These are phyloP conservation scores for Polylopha cassiicola DNA, from an alignment of 2,888 invertebrate genomes.

Conservation along the genomic window DNA sequence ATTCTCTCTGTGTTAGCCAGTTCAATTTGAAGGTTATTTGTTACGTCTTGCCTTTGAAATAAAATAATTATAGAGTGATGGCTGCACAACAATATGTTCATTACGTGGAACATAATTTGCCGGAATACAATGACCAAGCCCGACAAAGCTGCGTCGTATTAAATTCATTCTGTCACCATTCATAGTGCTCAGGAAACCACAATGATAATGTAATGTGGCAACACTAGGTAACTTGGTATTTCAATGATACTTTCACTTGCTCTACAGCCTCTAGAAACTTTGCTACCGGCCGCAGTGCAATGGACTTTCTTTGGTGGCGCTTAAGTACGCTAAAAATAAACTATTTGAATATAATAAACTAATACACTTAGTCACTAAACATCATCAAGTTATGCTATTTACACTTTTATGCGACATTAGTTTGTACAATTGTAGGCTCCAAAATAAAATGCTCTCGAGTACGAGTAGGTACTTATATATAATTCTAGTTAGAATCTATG, in stretches of 20 bases:
- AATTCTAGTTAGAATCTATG: constrained; percentile 11
- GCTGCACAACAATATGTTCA: constrained; percentile 19
- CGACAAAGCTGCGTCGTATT: neutral
- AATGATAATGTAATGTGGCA: constrained; percentile 19
- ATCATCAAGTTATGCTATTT: no score
- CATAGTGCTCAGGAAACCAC: constrained; percentile 11
- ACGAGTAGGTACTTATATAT: no score
- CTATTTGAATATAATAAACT: no score
- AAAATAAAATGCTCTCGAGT: no score
- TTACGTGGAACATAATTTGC: constrained; percentile 3
- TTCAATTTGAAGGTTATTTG: no score
- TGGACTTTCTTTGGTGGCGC: constrained; percentile 43
- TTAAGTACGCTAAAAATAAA: constrained; percentile 19
- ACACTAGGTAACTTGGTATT: constrained; percentile 40
- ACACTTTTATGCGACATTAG: no score
- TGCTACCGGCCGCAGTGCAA: constrained; percentile 32
- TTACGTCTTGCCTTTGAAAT: no score
- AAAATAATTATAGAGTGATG: no score
- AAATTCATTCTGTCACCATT: constrained; percentile 27
- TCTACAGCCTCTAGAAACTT: constrained; percentile 42
- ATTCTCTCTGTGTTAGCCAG: no score
- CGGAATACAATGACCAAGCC: neutral
- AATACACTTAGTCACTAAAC: no score
- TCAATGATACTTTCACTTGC: constrained; percentile 30
- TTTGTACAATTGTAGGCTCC: no score